A percentile compares a stretch with the other conserved stretches of the same genome.
These are phyloP conservation scores for Clarias platycephalus DNA, from an alignment of 2,797 vertebrate genomes.

Conservation along the genomic window DNA sequence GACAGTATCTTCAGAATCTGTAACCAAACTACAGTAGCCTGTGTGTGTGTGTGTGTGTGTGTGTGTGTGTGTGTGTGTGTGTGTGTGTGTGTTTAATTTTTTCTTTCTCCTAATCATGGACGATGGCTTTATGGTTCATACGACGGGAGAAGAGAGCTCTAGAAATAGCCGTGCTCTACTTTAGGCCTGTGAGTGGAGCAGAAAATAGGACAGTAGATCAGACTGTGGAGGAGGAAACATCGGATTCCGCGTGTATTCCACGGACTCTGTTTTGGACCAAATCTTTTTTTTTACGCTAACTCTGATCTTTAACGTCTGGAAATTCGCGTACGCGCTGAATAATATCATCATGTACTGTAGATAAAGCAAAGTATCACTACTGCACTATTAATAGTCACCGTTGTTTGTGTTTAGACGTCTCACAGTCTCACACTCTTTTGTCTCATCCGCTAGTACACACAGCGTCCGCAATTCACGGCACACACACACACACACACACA, in stretches of 20 bases:
- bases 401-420: neutral
- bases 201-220: constrained; percentile 52
- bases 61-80: too few relatives aligned
- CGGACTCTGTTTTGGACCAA: constrained; percentile 6
- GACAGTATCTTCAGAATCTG: too few relatives aligned
- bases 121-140: constrained; percentile 3
- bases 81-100: too few relatives aligned
- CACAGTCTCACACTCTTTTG: neutral
- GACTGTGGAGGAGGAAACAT: constrained; percentile 33
- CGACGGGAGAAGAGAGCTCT: constrained; percentile 48
- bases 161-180: constrained; percentile 68
- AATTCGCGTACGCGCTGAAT: neutral
- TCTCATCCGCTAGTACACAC: neutral
- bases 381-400: neutral
- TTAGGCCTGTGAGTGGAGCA: constrained; percentile 58
- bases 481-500: constrained; percentile 8
- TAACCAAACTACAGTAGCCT: too few relatives aligned
- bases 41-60: too few relatives aligned
- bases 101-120: neutral
- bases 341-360: too few relatives aligned
- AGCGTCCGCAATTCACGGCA: neutral
- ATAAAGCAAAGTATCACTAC: neutral
- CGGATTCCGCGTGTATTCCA: neutral
- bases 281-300: neutral
- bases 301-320: neutral